Evolutionary conservation across 2,797 vertebrate species (phyloP).

Genomic region (Smutsia gigantea): DNA sequence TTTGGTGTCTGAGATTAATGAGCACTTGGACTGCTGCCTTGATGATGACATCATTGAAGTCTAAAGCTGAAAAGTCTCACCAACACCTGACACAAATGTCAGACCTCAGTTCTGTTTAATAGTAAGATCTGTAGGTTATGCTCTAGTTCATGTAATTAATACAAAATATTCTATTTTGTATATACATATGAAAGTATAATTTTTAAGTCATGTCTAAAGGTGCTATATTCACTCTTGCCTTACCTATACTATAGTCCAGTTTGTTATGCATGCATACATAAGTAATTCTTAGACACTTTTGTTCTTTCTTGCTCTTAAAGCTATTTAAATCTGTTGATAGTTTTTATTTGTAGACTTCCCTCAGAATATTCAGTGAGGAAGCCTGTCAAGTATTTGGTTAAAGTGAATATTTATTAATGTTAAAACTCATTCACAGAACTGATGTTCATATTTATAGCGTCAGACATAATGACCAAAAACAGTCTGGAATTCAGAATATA

Average conservation of each 20-base stretch:
- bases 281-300: neutral
- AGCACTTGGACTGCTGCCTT: constrained; percentile 95
- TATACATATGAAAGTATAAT: neutral
- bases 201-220: neutral
- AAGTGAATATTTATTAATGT: neutral
- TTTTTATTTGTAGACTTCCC: neutral
- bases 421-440: neutral
- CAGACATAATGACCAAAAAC: neutral
- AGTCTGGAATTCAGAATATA: neutral
- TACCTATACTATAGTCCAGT: neutral
- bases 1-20: constrained; percentile 91
- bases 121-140: neutral
- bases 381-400: neutral
- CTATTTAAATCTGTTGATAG: neutral
- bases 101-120: neutral
- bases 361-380: neutral
- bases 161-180: neutral
- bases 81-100: rapidly evolving
- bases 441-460: neutral
- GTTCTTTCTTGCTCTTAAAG: neutral
- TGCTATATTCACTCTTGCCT: neutral
- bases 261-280: neutral
- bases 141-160: neutral
- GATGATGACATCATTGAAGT: neutral
- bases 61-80: no score